Base-by-base conservation (phyloP, 2,113 vertebrate genomes). In the Haplochromis vanheusdeni region DNA sequence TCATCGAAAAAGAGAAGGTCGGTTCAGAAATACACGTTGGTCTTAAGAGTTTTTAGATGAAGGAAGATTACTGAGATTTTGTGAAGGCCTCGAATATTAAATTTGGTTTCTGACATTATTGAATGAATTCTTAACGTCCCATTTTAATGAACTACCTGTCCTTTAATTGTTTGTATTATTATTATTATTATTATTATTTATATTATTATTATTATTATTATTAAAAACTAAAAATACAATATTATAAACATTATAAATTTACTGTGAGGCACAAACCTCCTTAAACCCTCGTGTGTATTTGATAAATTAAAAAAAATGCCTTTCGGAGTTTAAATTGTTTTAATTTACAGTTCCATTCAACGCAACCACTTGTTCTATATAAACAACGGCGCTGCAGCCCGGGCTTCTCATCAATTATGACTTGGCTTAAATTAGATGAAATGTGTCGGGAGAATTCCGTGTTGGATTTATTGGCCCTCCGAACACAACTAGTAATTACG, bases 1-100 rank as follows among this genome's bases (percentile, higher is more conserved):
- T 99, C 95, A 97, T 99, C 93, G 98, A 99, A 96, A 99, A 99
- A 91, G 98, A 99, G 86, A 99, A 99, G 97, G 98, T 99, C 94
- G 95, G 97, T 82, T 45, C 21, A 62, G 26, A 77, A 37, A 79
- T 14, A 11, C 28, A 4, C 40, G 14, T 56, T 14, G 40, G 40
- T 75, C 40, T 47, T 70, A 65, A 70, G 35, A 70, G 35, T 40
- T 68, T 40, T 73, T 73, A 73, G 21, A 73, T 45, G 68, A 45
- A 73, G 40, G 68, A 68, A 84, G 37, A 51, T 1, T 3, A 33
- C 65, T 81, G n/a, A 2, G 12, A 49, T 60, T 82, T 68, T 12
- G 1, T 28, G 6, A 77, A 91, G 88, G 88, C 91, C 89, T 68
- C 10, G 14, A 68, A 35, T 52, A 56, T 82, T 56, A 11, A 5